These are phyloP conservation scores for Chrysolina americana DNA, from an alignment of 2,888 invertebrate genomes.

Conservation along the genomic window DNA sequence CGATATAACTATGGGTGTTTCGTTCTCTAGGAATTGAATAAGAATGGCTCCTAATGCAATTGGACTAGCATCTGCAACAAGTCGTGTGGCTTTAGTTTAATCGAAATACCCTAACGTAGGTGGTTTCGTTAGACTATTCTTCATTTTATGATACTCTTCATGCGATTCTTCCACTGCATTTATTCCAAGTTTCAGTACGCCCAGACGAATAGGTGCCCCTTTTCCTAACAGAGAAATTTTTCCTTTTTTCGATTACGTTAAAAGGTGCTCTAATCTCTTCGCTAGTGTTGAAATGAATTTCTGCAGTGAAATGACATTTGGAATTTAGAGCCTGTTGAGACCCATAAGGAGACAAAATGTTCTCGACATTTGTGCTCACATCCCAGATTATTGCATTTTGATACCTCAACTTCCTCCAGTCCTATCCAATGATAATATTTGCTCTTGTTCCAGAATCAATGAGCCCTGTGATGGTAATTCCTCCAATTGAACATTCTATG, in stretches of 20 bases:
- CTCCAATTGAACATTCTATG: constrained; percentile 12
- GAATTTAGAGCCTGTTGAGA: constrained; percentile 18
- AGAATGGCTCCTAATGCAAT: too few species aligned
- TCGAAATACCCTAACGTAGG: too few species aligned
- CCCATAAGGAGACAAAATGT: constrained; percentile 25
- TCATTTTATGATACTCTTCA: too few species aligned
- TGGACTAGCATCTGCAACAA: too few species aligned
- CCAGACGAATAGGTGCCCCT: constrained; percentile 24
- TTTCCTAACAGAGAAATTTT: constrained; percentile 31
- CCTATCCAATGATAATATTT: constrained; percentile 29
- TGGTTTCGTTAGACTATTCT: too few species aligned
- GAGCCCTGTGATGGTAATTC: constrained; percentile 26
- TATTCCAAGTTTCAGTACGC: constrained; percentile 31
- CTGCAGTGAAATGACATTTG: constrained; percentile 31
- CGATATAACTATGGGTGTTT: too few species aligned
- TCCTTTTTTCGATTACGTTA: constrained; percentile 26
- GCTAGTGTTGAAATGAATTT: constrained; percentile 20
- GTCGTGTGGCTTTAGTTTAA: too few species aligned
- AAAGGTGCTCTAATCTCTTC: constrained; percentile 28
- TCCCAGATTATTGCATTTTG: constrained; percentile 14
- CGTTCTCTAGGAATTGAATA: too few species aligned
- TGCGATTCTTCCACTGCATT: neutral
- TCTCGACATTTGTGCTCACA: constrained; percentile 17
- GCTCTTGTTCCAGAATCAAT: constrained; percentile 32
- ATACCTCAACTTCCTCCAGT: constrained; percentile 17